phyloP scores from a whole-genome alignment of 2,888 invertebrate genomes.

The Drosophila anomelani region DNA sequence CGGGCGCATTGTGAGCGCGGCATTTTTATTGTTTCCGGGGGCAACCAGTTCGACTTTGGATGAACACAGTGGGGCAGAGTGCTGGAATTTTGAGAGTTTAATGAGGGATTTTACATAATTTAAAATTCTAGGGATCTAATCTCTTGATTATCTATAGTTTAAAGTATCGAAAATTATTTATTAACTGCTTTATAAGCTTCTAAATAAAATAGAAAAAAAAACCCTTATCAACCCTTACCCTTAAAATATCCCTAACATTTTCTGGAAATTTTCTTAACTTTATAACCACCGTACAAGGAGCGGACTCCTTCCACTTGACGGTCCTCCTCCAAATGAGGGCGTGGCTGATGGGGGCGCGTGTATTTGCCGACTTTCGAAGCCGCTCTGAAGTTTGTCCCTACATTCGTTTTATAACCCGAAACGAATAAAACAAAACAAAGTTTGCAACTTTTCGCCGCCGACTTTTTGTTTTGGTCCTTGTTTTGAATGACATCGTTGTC shows the following conservation, averaged over 20 bases:
- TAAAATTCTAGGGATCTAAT: too few relatives aligned
- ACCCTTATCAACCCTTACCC: too few relatives aligned
- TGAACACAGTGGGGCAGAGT: constrained; percentile 53
- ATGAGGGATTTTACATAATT: background rate
- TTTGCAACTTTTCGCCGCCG: constrained; percentile 67
- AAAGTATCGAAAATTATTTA: too few relatives aligned
- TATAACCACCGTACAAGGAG: constrained; percentile 20
- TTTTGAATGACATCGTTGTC: constrained; percentile 69
- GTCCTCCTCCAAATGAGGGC: constrained; percentile 5
- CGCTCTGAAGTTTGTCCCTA: constrained; percentile 64
- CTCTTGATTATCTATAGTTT: too few relatives aligned
- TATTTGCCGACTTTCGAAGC: constrained; percentile 64
- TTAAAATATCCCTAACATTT: background rate
- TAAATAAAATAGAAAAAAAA: background rate
- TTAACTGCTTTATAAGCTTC: too few relatives aligned
- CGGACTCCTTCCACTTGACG: background rate
- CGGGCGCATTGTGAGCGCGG: constrained; percentile 59
- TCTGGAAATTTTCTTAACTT: background rate
- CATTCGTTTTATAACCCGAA: constrained; percentile 76
- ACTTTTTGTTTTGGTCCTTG: constrained; percentile 63
- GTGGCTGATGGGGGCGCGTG: constrained; percentile 31
- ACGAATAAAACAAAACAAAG: constrained; percentile 66
- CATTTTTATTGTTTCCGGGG: constrained; percentile 75
- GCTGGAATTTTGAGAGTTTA: background rate
- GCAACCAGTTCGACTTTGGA: constrained; percentile 39